Conservation (phyloP, 1,140 invertebrate genomes). For the Anagrus nilaparvatae region DNA sequence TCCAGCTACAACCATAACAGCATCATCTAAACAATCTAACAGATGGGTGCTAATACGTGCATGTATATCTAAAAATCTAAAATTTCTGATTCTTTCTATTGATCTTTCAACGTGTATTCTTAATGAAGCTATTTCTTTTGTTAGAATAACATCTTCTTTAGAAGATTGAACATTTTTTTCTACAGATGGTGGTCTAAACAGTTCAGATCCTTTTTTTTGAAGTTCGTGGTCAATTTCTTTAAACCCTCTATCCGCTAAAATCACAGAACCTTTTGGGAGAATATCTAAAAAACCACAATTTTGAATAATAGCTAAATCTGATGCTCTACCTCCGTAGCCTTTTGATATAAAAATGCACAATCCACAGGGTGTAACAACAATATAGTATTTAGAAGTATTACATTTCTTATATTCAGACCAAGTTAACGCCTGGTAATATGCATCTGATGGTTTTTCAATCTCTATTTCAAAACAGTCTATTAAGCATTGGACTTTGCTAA, state of each 20-base stretch:
- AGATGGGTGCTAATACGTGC: conserved; percentile 21
- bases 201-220: conserved; percentile 6
- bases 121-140: conserved; percentile 33
- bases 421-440: conserved; percentile 31
- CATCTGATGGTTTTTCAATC: conserved; percentile 33
- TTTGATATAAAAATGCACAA: conserved; percentile 34
- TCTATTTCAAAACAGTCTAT: conserved; percentile 38
- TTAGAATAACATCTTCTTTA: conserved; percentile 20
- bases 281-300: conserved; percentile 27
- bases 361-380: conserved; percentile 36
- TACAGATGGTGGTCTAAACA: conserved; percentile 17
- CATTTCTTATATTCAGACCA: conserved; percentile 41
- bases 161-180: conserved; percentile 1
- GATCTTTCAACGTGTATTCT: conserved; percentile 34
- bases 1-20: conserved; percentile 23
- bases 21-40: conserved; percentile 21
- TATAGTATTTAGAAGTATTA: conserved; percentile 41
- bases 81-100: conserved; percentile 30
- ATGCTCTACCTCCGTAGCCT: conserved; percentile 34
- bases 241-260: conserved; percentile 31
- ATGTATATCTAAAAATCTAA: conserved; percentile 28
- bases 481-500: conserved; percentile 23
- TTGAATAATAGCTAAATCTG: too few species aligned
- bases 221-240: conserved; percentile 26
- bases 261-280: conserved; percentile 15